These are phyloP conservation scores for Dorcus hopei DNA, from an alignment of 2,888 invertebrate genomes.

Conservation along the genomic window DNA sequence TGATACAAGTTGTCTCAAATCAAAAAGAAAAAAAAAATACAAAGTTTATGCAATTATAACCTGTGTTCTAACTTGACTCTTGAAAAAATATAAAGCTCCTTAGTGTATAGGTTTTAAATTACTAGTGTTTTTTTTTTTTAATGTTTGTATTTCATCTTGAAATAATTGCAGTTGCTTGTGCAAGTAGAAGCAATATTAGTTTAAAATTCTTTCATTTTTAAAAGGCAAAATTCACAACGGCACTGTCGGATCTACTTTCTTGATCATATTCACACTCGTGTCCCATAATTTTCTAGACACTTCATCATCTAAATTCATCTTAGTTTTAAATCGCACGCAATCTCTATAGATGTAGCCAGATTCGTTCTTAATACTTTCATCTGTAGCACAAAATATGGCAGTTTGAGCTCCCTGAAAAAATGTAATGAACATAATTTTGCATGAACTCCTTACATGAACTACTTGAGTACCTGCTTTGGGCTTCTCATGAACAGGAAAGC, in stretches of 20 bases:
- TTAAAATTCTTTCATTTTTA: too few relatives aligned
- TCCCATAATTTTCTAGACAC: conserved; percentile 68
- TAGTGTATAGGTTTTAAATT: too few relatives aligned
- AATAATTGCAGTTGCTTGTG: too few relatives aligned
- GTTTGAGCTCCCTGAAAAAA: conserved; percentile 73
- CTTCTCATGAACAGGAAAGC: conserved; percentile 69
- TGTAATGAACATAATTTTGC: background rate
- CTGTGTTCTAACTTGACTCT: too few relatives aligned
- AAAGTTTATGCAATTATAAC: too few relatives aligned
- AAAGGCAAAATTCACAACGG: background rate
- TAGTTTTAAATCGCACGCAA: conserved; percentile 63
- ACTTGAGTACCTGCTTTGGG: conserved; percentile 61
- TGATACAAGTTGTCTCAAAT: too few relatives aligned
- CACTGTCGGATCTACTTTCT: conserved; percentile 13
- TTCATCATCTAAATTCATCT: conserved; percentile 59
- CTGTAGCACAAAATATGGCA: conserved; percentile 72
- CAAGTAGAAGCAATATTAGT: too few relatives aligned
- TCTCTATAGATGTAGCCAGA: conserved; percentile 75
- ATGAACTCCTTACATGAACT: background rate
- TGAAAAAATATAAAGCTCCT: too few relatives aligned
- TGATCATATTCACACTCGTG: conserved; percentile 34
- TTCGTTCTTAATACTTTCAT: conserved; percentile 56
- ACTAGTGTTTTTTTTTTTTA: too few relatives aligned
- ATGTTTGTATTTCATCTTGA: too few relatives aligned
- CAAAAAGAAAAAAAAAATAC: too few relatives aligned